Evolutionary conservation across 2,888 invertebrate species (phyloP).

Genomic region (Nasonia oneida): DNA sequence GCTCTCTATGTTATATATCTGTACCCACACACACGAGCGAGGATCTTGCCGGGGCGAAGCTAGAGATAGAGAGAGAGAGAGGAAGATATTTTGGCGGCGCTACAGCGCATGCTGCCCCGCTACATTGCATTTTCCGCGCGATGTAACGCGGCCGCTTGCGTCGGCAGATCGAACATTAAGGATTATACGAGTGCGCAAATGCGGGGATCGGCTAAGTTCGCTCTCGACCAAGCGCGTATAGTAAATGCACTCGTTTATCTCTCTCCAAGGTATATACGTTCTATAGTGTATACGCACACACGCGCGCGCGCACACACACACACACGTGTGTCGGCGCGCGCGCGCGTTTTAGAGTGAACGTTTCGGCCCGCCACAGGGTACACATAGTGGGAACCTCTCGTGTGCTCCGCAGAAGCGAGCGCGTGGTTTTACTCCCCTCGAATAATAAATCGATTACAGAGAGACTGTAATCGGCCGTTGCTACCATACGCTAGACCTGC

Average conservation of each 20-base stretch:
- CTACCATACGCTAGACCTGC: neutral
- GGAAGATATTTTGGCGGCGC: slow-evolving; percentile 19
- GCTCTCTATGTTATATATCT: neutral
- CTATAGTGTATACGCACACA: neutral
- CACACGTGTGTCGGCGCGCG: neutral
- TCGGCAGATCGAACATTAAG: slow-evolving; percentile 31
- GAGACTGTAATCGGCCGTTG: neutral
- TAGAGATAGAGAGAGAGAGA: neutral
- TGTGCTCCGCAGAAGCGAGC: too few relatives aligned
- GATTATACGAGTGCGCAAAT: slow-evolving; percentile 24
- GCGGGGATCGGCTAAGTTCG: slow-evolving; percentile 22
- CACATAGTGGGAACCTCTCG: neutral
- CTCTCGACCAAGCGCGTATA: neutral
- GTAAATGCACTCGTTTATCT: neutral
- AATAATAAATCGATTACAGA: slow-evolving; percentile 27
- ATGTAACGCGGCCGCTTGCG: neutral
- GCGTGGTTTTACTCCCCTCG: slow-evolving; percentile 6
- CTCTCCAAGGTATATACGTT: neutral
- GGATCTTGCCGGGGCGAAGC: neutral
- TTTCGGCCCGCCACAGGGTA: neutral
- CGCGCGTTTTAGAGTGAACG: neutral
- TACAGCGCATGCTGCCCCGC: neutral
- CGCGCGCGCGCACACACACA: too few relatives aligned
- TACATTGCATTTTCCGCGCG: slow-evolving; percentile 41
- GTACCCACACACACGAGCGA: too few relatives aligned